A percentile compares a stretch with the other conserved stretches of the same genome.
These are phyloP conservation scores for Orientallactaga bullata DNA, from an alignment of 2,113 vertebrate species.

Conservation along the genomic window DNA sequence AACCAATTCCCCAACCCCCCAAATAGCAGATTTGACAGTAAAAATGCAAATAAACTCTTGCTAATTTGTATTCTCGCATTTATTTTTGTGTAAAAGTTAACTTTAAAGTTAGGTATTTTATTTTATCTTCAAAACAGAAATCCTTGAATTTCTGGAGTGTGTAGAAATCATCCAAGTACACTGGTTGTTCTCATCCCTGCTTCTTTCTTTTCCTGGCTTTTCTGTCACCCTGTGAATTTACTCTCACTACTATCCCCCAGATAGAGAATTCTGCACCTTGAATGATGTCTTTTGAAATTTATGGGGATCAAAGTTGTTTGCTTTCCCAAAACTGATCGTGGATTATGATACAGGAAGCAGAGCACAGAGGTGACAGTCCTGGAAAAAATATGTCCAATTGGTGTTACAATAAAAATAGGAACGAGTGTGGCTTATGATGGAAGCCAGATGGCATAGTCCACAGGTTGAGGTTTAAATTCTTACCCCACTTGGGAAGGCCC, in stretches of 20 bases:
- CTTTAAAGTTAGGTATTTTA: not conserved
- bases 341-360: not conserved
- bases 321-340: not conserved
- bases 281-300: not conserved
- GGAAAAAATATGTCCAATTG: not conserved
- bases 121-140: not conserved
- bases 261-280: not conserved
- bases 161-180: not conserved
- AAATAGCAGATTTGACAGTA: not conserved
- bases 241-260: not conserved
- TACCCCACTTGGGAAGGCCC: not conserved
- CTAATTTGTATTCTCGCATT: not conserved
- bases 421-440: not conserved
- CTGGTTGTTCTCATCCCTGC: not conserved
- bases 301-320: not conserved
- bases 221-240: not conserved
- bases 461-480: not conserved
- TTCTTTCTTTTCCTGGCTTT: not conserved
- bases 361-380: not conserved
- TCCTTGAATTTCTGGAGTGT: not conserved
- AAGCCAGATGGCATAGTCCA: not conserved
- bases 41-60: not conserved
- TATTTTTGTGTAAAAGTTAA: not conserved
- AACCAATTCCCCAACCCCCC: too few species aligned
- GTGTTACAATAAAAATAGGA: not conserved